Evolutionary conservation across 2,797 vertebrate species (phyloP).

Genomic region (Labroides dimidiatus): DNA sequence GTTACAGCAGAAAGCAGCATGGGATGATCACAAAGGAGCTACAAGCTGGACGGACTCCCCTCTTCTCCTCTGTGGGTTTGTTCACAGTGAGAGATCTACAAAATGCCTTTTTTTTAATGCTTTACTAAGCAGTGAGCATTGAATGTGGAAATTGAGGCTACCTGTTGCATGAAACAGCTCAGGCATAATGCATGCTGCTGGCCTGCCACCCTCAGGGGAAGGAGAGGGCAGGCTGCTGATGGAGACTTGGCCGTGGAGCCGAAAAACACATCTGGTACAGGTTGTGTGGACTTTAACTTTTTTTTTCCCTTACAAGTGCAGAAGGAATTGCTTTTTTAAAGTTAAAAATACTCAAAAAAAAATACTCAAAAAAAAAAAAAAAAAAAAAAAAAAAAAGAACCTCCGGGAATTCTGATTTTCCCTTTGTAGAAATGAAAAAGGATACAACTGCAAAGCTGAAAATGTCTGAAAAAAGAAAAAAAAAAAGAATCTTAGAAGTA

Average conservation of each 20-base stretch:
- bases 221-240: constrained; percentile 68
- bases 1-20: constrained; percentile 69
- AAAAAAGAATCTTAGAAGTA: constrained; percentile 38
- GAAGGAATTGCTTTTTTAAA: constrained; percentile 70
- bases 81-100: constrained; percentile 52
- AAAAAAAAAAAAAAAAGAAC: constrained; percentile 46
- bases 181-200: constrained; percentile 78
- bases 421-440: constrained; percentile 36
- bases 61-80: constrained; percentile 49
- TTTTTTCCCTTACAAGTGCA: constrained; percentile 61
- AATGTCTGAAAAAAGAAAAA: constrained; percentile 15
- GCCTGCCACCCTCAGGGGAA: constrained; percentile 75
- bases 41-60: constrained; percentile 40
- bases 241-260: constrained; percentile 76
- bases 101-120: constrained; percentile 38
- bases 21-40: constrained; percentile 59
- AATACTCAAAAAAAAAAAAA: constrained; percentile 53
- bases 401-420: constrained; percentile 51
- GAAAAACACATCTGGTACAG: constrained; percentile 82
- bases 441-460: constrained; percentile 37
- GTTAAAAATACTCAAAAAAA: constrained; percentile 52
- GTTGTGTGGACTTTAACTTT: constrained; percentile 66
- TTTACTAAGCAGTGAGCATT: constrained; percentile 51
- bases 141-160: constrained; percentile 75
- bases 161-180: constrained; percentile 83